Evolutionary conservation across 2,113 vertebrate species (phyloP).

Genomic region (Ageneiosus marmoratus): DNA sequence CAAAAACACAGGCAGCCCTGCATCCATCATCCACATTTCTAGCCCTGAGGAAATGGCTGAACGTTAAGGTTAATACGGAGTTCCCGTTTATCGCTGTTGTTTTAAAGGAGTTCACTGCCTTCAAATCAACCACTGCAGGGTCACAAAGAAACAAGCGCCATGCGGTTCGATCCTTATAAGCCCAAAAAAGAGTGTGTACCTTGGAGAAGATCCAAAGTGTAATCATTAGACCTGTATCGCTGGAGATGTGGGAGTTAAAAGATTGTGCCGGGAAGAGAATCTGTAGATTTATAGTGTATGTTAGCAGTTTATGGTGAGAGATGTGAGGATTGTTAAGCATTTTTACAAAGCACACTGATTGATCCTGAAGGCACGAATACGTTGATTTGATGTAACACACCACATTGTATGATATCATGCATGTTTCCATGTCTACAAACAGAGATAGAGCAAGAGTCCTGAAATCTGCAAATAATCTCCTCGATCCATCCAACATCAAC

Average conservation of each 20-base stretch:
- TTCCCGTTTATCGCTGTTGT: slow-evolving; percentile 50
- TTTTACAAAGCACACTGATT: neutral
- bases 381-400: neutral
- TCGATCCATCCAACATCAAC: slow-evolving; percentile 27
- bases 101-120: slow-evolving; percentile 49
- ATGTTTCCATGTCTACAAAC: neutral
- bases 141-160: slow-evolving; percentile 29
- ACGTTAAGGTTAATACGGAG: slow-evolving; percentile 35
- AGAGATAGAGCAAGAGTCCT: neutral
- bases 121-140: slow-evolving; percentile 45
- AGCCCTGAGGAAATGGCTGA: slow-evolving; percentile 22
- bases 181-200: slow-evolving; percentile 38
- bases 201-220: slow-evolving; percentile 37
- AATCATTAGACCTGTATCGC: slow-evolving; percentile 34
- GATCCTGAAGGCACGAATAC: neutral
- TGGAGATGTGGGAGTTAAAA: slow-evolving; percentile 15
- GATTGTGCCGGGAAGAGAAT: neutral
- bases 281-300: neutral
- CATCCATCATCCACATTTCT: slow-evolving; percentile 43
- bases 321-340: neutral
- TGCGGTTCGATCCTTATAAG: slow-evolving; percentile 48
- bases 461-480: neutral
- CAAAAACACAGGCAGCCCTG: slow-evolving; percentile 16
- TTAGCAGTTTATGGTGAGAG: slow-evolving; percentile 20
- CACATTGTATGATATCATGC: neutral